Evolutionary conservation across 2,797 vertebrate species (phyloP), one percentile per base, ranked within the genome.

Genomic region (Sebastes wilsoni): DNA sequence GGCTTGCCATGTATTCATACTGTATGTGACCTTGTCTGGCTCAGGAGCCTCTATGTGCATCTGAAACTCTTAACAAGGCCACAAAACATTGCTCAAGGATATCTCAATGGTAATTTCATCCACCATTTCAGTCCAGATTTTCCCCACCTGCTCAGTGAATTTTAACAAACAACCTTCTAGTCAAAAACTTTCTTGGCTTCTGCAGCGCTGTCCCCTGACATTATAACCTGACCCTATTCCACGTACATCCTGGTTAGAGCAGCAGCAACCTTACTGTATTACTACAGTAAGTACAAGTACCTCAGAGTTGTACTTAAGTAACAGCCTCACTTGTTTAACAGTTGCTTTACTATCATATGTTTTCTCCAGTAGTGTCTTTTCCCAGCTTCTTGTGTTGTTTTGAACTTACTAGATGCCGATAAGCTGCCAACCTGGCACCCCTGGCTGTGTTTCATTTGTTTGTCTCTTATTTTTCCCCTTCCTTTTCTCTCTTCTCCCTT

Each of bases 371-470:
- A 55, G 32, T 60, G 55, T 56, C 30, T 64, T 83, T 70, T 84
- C 61, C 34, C 25, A 76, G 55, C 61, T 38, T 77, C 2, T 1
- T 65, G 55, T 49, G 32, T 83, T 89, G 64, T 87, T 83, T 86
- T 86, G 61, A 83, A 83, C 81, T 80, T 77, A 59, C 56, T 81
- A 70, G 49, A 83, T 80, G 55, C 75, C 84, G 84, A 89, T 90
- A 84, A 84, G 70, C 75, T 84, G 83, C 77, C 89, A 91, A 60
- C 66, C 65, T 77, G 77, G 61, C 81, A 86, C 56, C 71, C 32
- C 80, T 66, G 30, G 61, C 75, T 81, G 72, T 80, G 72, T 84
- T 89, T 89, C 56, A 78, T 87, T 86, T 87, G 68, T 82, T 81
- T 83, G 56, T 36, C 46, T 79, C 28, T 11, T 20, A 20, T 80